Evolutionary conservation across 1,140 invertebrate genomes (phyloP).

Genomic region (Leptoteleia sp.): DNA sequence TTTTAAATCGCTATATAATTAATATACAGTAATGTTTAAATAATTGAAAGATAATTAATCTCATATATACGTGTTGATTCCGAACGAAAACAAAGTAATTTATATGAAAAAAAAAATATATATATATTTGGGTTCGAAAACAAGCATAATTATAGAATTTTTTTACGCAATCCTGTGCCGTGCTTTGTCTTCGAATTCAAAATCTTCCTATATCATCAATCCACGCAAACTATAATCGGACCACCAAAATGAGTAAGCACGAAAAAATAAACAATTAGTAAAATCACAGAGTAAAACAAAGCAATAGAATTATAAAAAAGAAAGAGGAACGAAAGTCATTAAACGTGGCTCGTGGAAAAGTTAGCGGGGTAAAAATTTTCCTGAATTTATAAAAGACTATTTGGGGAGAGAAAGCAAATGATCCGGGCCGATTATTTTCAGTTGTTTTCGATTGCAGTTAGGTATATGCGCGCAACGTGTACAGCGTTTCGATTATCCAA

Average conservation of each 20-base stretch:
- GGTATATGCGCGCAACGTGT: conserved; percentile 20
- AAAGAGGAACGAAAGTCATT: neutral
- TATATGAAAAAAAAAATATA: too few species aligned
- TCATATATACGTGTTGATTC: conserved; percentile 4
- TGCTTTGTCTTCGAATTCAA: too few species aligned
- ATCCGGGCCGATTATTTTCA: conserved; percentile 44
- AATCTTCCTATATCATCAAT: too few species aligned
- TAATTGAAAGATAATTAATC: conserved; percentile 44
- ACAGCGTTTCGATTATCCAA: conserved; percentile 41
- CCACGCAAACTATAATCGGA: too few species aligned
- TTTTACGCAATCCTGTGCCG: too few species aligned
- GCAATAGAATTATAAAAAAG: too few species aligned
- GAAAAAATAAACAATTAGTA: too few species aligned
- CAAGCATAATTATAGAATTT: conserved; percentile 16
- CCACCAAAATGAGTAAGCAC: too few species aligned
- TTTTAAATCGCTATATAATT: conserved; percentile 31
- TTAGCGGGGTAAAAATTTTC: conserved; percentile 19
- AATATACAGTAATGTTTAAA: conserved; percentile 38
- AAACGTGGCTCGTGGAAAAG: neutral
- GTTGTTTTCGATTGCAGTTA: conserved; percentile 38
- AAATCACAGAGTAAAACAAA: too few species aligned
- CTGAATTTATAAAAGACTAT: conserved; percentile 29
- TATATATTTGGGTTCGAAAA: neutral
- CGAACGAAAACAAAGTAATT: conserved; percentile 36
- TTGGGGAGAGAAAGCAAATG: conserved; percentile 25